These are phyloP conservation scores for Todiramphus saurophagus DNA, from an alignment of 2,113 vertebrate species.

Conservation along the genomic window DNA sequence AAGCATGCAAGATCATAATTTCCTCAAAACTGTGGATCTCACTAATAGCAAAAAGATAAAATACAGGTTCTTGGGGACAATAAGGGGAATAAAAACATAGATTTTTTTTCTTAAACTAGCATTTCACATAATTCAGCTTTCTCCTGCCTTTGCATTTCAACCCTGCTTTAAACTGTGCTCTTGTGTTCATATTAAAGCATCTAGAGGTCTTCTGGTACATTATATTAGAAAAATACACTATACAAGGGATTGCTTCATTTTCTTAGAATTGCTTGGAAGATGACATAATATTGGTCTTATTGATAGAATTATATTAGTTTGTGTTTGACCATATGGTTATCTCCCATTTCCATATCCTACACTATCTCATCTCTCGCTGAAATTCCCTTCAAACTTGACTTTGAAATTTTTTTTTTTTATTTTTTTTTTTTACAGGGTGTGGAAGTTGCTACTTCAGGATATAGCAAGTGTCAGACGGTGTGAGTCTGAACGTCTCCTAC, in stretches of 20 bases:
- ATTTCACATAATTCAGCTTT: background rate
- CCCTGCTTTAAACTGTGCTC: background rate
- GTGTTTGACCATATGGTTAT: background rate
- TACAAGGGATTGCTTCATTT: background rate
- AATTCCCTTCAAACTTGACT: background rate
- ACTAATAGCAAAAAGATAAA: background rate
- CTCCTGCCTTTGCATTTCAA: background rate
- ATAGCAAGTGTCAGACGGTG: background rate
- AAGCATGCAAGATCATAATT: background rate
- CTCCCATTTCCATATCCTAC: background rate
- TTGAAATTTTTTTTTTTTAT: too few species aligned
- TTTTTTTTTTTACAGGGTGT: background rate
- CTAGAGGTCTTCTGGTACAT: background rate
- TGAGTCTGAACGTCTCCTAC: slow-evolving; percentile 48
- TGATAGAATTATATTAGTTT: background rate
- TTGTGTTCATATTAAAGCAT: background rate
- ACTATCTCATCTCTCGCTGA: background rate
- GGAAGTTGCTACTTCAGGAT: slow-evolving; percentile 44
- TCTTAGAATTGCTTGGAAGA: background rate
- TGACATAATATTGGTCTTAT: background rate
- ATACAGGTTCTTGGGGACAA: background rate
- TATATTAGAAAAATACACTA: background rate
- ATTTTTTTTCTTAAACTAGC: background rate
- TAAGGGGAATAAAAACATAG: background rate
- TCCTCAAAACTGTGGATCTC: background rate